Conservation (phyloP, 1,140 invertebrate genomes). For the Drosophila tsacasi region DNA sequence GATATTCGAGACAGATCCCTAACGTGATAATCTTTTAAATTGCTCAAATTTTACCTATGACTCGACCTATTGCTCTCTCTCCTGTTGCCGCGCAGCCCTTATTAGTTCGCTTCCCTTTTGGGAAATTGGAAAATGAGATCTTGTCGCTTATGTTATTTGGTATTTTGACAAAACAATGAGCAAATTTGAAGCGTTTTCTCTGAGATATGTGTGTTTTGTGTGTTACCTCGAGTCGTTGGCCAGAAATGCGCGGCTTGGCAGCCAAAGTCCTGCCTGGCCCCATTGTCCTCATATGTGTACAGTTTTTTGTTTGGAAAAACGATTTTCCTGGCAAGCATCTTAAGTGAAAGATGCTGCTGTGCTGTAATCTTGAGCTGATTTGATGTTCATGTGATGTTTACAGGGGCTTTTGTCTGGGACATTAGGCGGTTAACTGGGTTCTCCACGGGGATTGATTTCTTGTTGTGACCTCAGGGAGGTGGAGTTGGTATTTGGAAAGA, state of each 20-base stretch:
- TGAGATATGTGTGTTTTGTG: constrained; percentile 52
- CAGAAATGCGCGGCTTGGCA: constrained; percentile 53
- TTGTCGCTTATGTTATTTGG: constrained; percentile 77
- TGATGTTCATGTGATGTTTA: constrained; percentile 46
- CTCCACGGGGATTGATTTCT: constrained; percentile 21
- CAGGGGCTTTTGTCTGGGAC: constrained; percentile 41
- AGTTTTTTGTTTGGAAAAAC: constrained; percentile 39
- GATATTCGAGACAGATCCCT: constrained; percentile 61
- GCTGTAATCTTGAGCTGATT: constrained; percentile 53
- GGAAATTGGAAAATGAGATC: constrained; percentile 78
- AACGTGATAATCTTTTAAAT: constrained; percentile 84
- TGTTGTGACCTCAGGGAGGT: constrained; percentile 6
- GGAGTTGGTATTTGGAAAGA: background rate
- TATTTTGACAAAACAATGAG: constrained; percentile 65
- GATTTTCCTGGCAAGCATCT: constrained; percentile 23
- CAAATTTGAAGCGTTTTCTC: constrained; percentile 52
- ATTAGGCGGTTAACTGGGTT: constrained; percentile 36
- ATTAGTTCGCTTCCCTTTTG: constrained; percentile 47
- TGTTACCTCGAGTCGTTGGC: constrained; percentile 54
- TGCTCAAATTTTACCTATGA: constrained; percentile 62
- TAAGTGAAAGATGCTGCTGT: constrained; percentile 28
- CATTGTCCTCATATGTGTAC: constrained; percentile 49
- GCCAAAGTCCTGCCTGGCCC: constrained; percentile 15
- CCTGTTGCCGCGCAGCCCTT: constrained; percentile 15
- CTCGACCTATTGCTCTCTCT: constrained; percentile 46